Conservation (phyloP, 2,113 vertebrate species). For the Thalassarche chlororhynchos region DNA sequence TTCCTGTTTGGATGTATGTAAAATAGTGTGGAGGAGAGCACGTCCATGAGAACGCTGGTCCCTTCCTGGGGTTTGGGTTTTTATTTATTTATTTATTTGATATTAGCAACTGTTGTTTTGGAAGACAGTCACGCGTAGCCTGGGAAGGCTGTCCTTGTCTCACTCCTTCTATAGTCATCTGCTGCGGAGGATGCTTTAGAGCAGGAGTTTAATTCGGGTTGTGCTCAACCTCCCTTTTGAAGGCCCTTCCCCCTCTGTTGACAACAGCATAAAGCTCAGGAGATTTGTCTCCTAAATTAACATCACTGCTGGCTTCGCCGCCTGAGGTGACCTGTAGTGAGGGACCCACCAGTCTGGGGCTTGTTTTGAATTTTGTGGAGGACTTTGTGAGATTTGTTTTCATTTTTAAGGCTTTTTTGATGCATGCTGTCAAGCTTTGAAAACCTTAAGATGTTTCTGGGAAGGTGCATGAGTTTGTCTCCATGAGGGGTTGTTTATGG, state of each 20-base stretch:
- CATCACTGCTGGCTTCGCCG: not conserved
- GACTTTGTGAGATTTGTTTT: not conserved
- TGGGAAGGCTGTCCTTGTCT: not conserved
- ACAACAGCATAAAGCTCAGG: not conserved
- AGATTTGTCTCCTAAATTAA: not conserved
- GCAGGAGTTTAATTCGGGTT: not conserved
- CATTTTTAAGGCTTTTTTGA: not conserved
- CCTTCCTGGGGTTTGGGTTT: not conserved
- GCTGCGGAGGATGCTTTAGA: not conserved
- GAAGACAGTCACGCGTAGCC: not conserved
- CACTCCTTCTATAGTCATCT: not conserved
- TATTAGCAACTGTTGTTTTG: not conserved
- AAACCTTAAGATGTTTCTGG: not conserved
- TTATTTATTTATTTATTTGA: not conserved
- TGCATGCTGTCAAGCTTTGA: not conserved
- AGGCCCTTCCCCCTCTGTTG: not conserved
- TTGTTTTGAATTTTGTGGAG: not conserved
- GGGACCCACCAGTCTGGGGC: no score
- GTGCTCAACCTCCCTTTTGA: not conserved
- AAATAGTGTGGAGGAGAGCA: rapidly evolving
- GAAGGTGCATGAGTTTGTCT: not conserved
- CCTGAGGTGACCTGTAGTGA: not conserved
- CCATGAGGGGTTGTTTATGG: not conserved
- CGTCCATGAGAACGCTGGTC: rapidly evolving
- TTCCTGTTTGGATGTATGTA: not conserved